Base-by-base conservation (phyloP, 2,888 invertebrate genomes). In the Lithosia quadra region DNA sequence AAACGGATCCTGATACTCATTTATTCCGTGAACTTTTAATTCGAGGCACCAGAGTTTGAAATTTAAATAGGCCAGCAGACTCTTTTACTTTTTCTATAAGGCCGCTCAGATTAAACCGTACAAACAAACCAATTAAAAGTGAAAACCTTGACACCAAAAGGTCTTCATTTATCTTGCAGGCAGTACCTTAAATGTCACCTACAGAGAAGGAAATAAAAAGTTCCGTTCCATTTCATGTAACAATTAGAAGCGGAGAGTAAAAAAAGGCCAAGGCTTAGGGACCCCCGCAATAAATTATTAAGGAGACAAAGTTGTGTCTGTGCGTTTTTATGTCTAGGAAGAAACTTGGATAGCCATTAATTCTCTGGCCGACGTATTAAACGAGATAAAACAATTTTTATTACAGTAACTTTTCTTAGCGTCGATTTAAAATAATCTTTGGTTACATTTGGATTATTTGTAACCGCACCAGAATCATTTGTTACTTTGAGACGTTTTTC, bases 201-300 rank as follows among this genome's bases (percentile, higher is more conserved):
- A 84, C 84, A 83, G 82, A 78, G 75, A 79, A 78, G 78, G 78
- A 81, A 84, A 84, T 83, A 86, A 85, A 86, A 86, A 84, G 76
- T 74, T 65, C 74, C 78, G 77, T 83, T 81, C 84, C 81, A 82
- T 85, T 86, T 80, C 86, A 81, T 88, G 89, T 89, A 84, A 89
- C 89, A 89, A 89, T 90, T 90, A 90, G 87, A 85, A 79, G 79
- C 78, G 75, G 81, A 73, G 78, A 80, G 81, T 80, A 85, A 86
- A 89, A 58, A 88, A 88, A 82, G 83, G 68, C 75, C 75, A 79
- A 79, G 80, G 78, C 81, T 83, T 77, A 84, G 80, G 78, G 83
- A 79, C 73, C 80, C 80, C 79, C 78, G 82, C 86, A 85, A 90
- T 90, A 90, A 89, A 90, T 90, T 90, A 88, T 87, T 88, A 86